Base-by-base conservation (phyloP, 1,140 invertebrate species). In the Orchestia grillus region DNA sequence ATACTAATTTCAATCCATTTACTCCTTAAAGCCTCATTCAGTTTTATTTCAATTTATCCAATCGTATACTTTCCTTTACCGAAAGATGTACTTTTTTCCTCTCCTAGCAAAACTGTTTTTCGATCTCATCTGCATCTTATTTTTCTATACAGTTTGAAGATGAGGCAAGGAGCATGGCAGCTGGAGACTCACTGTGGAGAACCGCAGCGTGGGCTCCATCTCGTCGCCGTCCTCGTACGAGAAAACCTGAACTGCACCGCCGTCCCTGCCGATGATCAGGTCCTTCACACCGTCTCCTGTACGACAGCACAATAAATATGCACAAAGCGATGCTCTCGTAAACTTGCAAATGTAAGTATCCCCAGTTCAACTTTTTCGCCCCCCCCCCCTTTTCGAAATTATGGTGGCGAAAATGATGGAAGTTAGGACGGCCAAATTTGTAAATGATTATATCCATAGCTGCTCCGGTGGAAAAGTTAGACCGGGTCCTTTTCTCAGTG, bases 261-360 rank as follows among this genome's bases (percentile, higher is more conserved):
- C 98, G 97, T 98, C 98, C 96, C 98, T 97, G 4, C 98, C 98
- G 47, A 98, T 97, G 15, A 98, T 97, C n/a, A 99, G 97, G 97
- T 98, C 98, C 96, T 97, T 97, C 3, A 98, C 97, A 47, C 98
- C 98, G 97, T 98, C 98, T 42, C 98, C 98, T 94, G 92, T 40
- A n/a, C n/a, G n/a, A n/a, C n/a, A n/a, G n/a, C n/a, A n/a, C n/a
- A 6, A 53, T 19, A 53, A 53, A 53, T 8, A 53, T 53, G 47
- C 19, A 53, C 47, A 53, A 53, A 53, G 47, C 47, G 47, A 53
- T 53, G 47, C 47, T 53, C 47, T 53, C 47, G 19, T n/a, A n/a
- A n/a, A n/a, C n/a, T n/a, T n/a, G n/a, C n/a, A n/a, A n/a, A n/a
- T n/a, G n/a, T n/a, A n/a, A n/a, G n/a, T n/a, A n/a, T n/a, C n/a